phyloP scores from a whole-genome alignment of 2,888 invertebrate genomes.

The Amblyjoppa proteus region DNA sequence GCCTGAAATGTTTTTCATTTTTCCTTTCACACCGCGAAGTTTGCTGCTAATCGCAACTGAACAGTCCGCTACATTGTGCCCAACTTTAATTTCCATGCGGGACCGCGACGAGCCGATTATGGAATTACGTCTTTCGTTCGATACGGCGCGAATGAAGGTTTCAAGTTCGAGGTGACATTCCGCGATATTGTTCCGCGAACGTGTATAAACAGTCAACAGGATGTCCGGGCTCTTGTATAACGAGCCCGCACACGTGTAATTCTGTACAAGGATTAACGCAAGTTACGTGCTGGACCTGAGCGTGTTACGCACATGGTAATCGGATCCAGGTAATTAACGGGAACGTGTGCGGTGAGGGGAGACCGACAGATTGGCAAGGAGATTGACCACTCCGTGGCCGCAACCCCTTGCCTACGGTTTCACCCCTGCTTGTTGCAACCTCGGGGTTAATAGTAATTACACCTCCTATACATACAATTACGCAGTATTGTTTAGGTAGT shows the following conservation, averaged over 20 bases:
- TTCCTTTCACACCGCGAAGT: too few species aligned
- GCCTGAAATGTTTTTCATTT: too few species aligned
- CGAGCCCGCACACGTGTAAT: conserved; percentile 60
- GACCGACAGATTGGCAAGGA: conserved; percentile 67
- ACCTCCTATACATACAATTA: conserved; percentile 61
- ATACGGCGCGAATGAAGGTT: not conserved
- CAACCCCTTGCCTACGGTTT: conserved; percentile 62
- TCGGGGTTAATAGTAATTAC: conserved; percentile 67
- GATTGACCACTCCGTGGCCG: conserved; percentile 67
- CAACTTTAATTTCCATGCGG: not conserved
- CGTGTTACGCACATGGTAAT: conserved; percentile 72
- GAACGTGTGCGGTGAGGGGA: conserved; percentile 64
- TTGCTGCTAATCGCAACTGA: not conserved
- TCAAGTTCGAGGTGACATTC: not conserved
- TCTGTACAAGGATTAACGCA: conserved; percentile 70
- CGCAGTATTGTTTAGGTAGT: conserved; percentile 34
- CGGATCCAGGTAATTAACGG: conserved; percentile 74
- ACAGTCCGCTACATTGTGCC: not conserved
- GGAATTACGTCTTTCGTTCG: not conserved
- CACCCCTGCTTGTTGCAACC: conserved; percentile 50
- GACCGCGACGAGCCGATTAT: not conserved
- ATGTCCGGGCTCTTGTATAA: conserved; percentile 33
- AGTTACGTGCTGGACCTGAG: conserved; percentile 65
- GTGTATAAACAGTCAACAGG: not conserved
- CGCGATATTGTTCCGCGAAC: not conserved